phyloP scores from a whole-genome alignment of 2,113 vertebrate genomes.

The Cinclus mexicanus region DNA sequence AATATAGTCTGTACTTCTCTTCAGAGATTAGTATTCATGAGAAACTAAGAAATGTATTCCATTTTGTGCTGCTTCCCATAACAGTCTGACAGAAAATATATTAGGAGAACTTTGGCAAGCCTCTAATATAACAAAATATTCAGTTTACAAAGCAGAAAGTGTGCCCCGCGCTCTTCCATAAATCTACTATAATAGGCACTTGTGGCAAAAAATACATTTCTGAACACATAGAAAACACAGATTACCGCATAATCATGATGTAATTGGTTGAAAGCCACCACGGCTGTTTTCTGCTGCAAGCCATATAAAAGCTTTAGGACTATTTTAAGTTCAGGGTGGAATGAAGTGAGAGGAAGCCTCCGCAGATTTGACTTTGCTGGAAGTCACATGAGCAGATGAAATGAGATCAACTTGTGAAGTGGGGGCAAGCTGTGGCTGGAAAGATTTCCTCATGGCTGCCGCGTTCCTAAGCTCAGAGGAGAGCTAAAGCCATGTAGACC shows the following conservation, averaged over 20 bases:
- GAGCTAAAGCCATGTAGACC: neutral
- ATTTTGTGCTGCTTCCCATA: constrained; percentile 32
- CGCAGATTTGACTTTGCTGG: constrained; percentile 58
- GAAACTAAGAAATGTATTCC: constrained; percentile 25
- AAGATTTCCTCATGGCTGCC: constrained; percentile 56
- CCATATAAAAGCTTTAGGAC: constrained; percentile 2
- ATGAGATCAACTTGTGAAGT: constrained; percentile 58
- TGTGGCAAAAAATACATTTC: constrained; percentile 34
- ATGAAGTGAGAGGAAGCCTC: constrained; percentile 69
- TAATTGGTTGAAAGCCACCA: constrained; percentile 56
- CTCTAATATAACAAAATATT: constrained; percentile 37
- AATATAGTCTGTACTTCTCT: neutral
- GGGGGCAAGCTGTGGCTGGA: constrained; percentile 41
- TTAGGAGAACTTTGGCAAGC: constrained; percentile 37
- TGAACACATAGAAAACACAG: constrained; percentile 47
- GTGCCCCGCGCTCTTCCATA: constrained; percentile 7
- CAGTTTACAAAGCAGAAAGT: constrained; percentile 43
- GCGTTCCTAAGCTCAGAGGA: constrained; percentile 4
- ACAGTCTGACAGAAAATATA: constrained; percentile 34
- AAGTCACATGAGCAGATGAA: constrained; percentile 63
- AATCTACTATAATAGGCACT: constrained; percentile 32
- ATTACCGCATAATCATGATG: constrained; percentile 46
- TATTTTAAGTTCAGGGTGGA: constrained; percentile 45
- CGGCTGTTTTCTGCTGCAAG: constrained; percentile 34
- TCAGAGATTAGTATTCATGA: constrained; percentile 10